Evolutionary conservation across 2,113 vertebrate species (phyloP), one percentile per base, ranked within the genome.

Genomic region (Alouatta palliata): DNA sequence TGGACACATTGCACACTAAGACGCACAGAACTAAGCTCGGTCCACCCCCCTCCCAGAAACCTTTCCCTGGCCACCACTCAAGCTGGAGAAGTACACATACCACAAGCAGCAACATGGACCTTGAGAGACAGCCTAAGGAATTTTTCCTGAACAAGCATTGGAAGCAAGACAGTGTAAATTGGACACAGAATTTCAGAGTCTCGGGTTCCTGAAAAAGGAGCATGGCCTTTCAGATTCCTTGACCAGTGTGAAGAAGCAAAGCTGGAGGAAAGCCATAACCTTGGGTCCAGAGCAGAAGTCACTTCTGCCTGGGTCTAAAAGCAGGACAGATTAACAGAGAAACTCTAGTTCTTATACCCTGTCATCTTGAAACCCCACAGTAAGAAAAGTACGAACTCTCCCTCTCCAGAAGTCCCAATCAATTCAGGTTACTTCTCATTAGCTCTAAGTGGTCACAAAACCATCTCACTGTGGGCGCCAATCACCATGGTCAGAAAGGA

Each of bases 351-450:
- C 8, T 71, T 30, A 25, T 6, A 88, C 32, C 56, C 25, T 84
- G n/a, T 95, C 79, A 97, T 87, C 56, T 54, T 95, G 85, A 92
- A 97, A 91, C 25, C 32, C 14, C 27, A 92, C 14, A 94, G n/a
- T 96, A 96, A 81, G 70, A 79, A 95, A 97, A 80, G 3, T 86
- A 71, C 92, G 43, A 52, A 52, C 23, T 32, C 20, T 95, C n/a
- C 9, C 47, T 91, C 30, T 43, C 19, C 54, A 91, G 90, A 91
- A 96, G 56, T 81, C 37, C 32, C 77, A 84, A 49, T 25, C 37
- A 80, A 82, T 27, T 76, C 32, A 49, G 17, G 3, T 32, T 68
- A 23, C 84, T 94, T 90, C 47, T 87, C 35, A 85, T 70, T 87
- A 25, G 56, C 25, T 84, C 14, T 71, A 76, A 64, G 40, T 35